Base-by-base conservation (phyloP, 2,888 invertebrate species). In the Caenorhabditis sulstoni region DNA sequence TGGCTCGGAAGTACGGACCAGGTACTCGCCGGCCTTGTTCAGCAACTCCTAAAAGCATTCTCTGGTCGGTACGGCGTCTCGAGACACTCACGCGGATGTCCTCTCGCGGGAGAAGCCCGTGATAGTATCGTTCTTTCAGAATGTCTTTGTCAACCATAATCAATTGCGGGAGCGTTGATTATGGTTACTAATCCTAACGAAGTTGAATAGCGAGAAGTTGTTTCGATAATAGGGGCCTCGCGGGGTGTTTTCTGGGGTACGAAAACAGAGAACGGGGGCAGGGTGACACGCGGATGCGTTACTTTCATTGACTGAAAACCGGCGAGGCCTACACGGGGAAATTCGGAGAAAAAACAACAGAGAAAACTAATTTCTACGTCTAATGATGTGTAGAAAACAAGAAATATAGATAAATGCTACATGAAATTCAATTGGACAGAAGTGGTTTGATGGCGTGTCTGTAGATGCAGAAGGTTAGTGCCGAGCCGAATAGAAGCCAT, bases 31-130 rank as follows among this genome's bases (percentile, higher is more conserved):
- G 12, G 76, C 68, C 23, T 78, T 73, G 14, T 64, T 64, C 14
- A 85, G 41, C 84, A 85, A 80, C 47, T 55, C 59, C 82, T 78
- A n/a, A 12, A 68, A n/a, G 7, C 7, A 3, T 29, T 29, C 29
- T 29, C 29, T 29, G 3, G 3, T 29, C 29, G 7, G 29, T 3
- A 29, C 29, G n/a, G n/a, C n/a, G n/a, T 29, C 45, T 7, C 20
- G 16, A 3, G 4, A 14, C 8, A 23, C 37, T 22, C 11, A 67
- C 64, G 16, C 71, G 70, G 47, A 86, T 85, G 39, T 86, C 86
- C 44, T 86, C 86, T 16, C 86, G 78, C 0, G 85, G 85, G 57
- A 86, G 59, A 9, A 85, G 66, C 12, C 86, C 86, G 58, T 86
- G 86, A 58, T 82, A 85, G 59, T 78, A 83, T 1, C 18, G 14